Evolutionary conservation across 1,140 invertebrate species (phyloP).

Genomic region (Calephelis nemesis): DNA sequence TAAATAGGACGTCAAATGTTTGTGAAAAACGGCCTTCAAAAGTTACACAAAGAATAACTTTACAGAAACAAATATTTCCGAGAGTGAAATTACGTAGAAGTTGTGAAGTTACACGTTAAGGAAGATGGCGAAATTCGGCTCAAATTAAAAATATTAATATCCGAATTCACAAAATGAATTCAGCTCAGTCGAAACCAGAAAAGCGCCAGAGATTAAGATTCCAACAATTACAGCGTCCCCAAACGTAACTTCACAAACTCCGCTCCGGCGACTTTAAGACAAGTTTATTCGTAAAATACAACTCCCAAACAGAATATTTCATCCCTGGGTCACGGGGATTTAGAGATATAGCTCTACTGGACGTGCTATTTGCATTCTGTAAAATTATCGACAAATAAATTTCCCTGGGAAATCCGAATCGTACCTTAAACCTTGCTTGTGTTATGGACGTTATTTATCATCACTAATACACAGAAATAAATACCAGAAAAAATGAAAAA

Average conservation of each 20-base stretch:
- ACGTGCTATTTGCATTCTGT: constrained; percentile 2
- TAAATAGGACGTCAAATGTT: too few relatives aligned
- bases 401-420: too few relatives aligned
- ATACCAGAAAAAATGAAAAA: too few relatives aligned
- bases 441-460: too few relatives aligned
- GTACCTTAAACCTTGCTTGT: too few relatives aligned
- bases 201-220: constrained; percentile 19
- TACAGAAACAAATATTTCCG: too few relatives aligned
- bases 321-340: constrained; percentile 26
- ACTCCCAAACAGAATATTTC: constrained; percentile 39
- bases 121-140: neutral
- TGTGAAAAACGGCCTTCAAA: too few relatives aligned
- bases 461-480: too few relatives aligned
- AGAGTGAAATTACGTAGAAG: too few relatives aligned
- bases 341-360: constrained; percentile 22
- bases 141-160: constrained; percentile 8
- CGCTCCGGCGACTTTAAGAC: constrained; percentile 28
- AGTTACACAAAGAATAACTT: too few relatives aligned
- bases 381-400: too few relatives aligned
- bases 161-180: constrained; percentile 10
- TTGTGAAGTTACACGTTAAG: neutral
- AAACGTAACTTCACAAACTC: constrained; percentile 28
- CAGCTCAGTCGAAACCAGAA: constrained; percentile 12
- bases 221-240: constrained; percentile 27
- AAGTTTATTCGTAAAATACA: constrained; percentile 36